phyloP scores from a whole-genome alignment of 2,888 invertebrate species.

The Cryptus armator region DNA sequence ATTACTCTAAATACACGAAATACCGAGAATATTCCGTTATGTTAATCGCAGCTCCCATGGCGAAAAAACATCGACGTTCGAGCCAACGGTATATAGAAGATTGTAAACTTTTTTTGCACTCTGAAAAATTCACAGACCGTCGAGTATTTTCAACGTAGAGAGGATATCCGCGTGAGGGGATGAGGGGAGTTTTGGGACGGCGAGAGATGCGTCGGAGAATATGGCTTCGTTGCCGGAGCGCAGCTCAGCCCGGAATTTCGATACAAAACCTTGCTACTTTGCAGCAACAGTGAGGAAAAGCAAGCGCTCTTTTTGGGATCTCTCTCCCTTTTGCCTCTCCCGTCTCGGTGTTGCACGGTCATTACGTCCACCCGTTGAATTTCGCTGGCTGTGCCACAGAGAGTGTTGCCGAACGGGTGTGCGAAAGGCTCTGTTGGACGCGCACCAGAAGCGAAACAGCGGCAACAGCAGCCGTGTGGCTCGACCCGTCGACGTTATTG shows the following conservation, averaged over 20 bases:
- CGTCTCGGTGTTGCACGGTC: slow-evolving; percentile 30
- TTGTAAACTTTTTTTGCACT: slow-evolving; percentile 34
- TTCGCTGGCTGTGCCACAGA: slow-evolving; percentile 38
- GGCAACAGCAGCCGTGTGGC: slow-evolving; percentile 44
- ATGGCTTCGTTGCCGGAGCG: slow-evolving; percentile 55
- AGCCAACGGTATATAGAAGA: slow-evolving; percentile 27
- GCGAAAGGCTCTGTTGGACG: slow-evolving; percentile 3
- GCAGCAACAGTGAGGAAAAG: slow-evolving; percentile 31
- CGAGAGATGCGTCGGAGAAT: slow-evolving; percentile 43
- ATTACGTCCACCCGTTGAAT: slow-evolving; percentile 54
- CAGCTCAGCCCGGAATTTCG: slow-evolving; percentile 46
- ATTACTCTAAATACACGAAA: slow-evolving; percentile 36
- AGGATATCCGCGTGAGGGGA: background rate
- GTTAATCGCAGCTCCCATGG: slow-evolving; percentile 12
- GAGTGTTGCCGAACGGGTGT: slow-evolving; percentile 2
- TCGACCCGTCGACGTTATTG: slow-evolving; percentile 69
- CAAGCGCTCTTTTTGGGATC: slow-evolving; percentile 16
- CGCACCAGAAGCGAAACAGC: slow-evolving; percentile 18
- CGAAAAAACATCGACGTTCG: slow-evolving; percentile 12
- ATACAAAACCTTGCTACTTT: slow-evolving; percentile 45
- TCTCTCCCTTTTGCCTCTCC: slow-evolving; percentile 9
- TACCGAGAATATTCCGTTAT: slow-evolving; percentile 32
- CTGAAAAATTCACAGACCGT: slow-evolving; percentile 50
- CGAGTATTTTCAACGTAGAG: slow-evolving; percentile 31
- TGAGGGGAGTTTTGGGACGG: slow-evolving; percentile 4